Conservation (phyloP, 2,797 vertebrate species). For the Sitta carolinensis region DNA sequence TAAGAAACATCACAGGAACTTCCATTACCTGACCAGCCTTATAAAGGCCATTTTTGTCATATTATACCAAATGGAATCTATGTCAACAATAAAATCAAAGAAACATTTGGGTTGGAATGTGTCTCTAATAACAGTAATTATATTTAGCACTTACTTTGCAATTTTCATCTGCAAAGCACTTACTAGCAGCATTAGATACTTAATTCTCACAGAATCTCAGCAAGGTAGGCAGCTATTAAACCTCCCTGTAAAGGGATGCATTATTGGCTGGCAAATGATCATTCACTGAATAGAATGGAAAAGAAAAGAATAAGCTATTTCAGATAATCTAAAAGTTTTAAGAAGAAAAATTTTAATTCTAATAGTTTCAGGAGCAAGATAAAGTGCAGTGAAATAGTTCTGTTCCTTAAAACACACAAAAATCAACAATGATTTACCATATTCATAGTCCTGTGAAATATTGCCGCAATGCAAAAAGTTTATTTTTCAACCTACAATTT, state of each 20-base stretch:
- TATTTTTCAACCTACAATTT: background rate
- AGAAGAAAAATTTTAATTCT: background rate
- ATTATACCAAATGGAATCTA: constrained; percentile 23
- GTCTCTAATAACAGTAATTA: constrained; percentile 38
- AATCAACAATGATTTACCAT: background rate
- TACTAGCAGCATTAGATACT: background rate
- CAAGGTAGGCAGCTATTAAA: background rate
- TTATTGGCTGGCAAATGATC: background rate
- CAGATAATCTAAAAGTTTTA: background rate
- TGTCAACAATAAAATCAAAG: constrained; percentile 34
- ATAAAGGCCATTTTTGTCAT: background rate
- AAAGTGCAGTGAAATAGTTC: background rate
- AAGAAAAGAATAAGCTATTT: background rate
- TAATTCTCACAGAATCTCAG: constrained; percentile 9
- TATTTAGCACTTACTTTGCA: constrained; percentile 7
- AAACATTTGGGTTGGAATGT: constrained; percentile 22
- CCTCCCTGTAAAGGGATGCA: background rate
- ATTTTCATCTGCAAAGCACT: constrained; percentile 41
- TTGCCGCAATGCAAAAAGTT: background rate
- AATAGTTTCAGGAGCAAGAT: background rate
- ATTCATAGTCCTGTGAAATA: background rate
- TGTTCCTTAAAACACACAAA: background rate
- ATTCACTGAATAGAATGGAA: background rate
- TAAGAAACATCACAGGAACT: background rate
- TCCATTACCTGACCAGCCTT: background rate